phyloP scores from a whole-genome alignment of 2,113 vertebrate genomes.

The Paramormyrops kingsleyae region DNA sequence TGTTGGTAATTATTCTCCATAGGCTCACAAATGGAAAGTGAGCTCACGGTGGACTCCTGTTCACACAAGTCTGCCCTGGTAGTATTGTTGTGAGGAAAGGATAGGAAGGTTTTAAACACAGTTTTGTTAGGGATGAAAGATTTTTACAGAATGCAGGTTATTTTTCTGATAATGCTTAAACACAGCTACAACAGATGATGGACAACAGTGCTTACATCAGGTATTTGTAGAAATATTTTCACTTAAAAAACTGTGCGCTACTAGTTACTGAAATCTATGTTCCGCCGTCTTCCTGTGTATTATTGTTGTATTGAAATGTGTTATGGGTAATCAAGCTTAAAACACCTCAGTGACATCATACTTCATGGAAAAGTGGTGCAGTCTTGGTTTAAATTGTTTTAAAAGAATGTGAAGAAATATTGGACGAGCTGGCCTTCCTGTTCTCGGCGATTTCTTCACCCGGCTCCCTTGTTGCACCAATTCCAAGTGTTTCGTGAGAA shows the following conservation, averaged over 20 bases:
- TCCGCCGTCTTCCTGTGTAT: neutral
- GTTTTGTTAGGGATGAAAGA: neutral
- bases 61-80: neutral
- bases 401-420: slow-evolving; percentile 3
- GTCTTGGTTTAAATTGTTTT: neutral
- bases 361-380: neutral
- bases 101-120: neutral
- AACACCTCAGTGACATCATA: neutral
- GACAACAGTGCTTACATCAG: neutral
- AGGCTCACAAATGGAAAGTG: neutral
- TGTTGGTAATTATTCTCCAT: neutral
- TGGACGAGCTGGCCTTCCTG: neutral
- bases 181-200: neutral
- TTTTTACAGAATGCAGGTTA: neutral
- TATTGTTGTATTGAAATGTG: neutral
- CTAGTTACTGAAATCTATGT: neutral
- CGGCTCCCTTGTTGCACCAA: neutral
- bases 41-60: neutral
- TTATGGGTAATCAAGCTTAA: neutral
- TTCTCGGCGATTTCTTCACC: neutral
- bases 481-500: neutral
- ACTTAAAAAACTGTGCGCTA: neutral
- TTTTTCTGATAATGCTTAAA: neutral
- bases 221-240: neutral
- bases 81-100: neutral